Evolutionary conservation across 1,140 invertebrate species (phyloP).

Genomic region (Piezodorus guildinii): DNA sequence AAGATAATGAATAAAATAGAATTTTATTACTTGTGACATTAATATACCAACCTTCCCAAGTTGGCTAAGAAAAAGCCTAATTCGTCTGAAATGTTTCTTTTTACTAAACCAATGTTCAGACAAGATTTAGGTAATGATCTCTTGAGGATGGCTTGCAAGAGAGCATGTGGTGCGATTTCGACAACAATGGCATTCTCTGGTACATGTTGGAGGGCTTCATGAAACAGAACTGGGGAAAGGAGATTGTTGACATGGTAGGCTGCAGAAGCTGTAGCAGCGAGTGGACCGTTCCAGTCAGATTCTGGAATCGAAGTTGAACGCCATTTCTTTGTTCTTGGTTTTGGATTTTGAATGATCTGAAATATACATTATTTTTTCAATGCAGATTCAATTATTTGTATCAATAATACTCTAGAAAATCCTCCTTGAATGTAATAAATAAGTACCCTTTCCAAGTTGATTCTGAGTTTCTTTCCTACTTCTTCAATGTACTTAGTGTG

Average conservation of each 20-base stretch:
- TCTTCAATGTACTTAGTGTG: conserved; percentile 85
- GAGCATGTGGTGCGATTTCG: conserved; percentile 84
- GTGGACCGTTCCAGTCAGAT: conserved; percentile 58
- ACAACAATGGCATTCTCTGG: conserved; percentile 80
- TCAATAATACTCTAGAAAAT: too few relatives aligned
- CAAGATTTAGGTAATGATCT: conserved; percentile 46
- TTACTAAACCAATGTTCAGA: conserved; percentile 65
- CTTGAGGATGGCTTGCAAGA: conserved; percentile 79
- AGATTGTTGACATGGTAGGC: conserved; percentile 96
- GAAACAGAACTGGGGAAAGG: conserved; percentile 70
- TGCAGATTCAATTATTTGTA: too few relatives aligned
- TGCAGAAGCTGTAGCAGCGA: conserved; percentile 72
- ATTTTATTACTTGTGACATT: too few relatives aligned
- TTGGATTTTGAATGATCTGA: conserved; percentile 63
- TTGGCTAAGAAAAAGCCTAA: conserved; percentile 53
- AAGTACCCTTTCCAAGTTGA: conserved; percentile 53
- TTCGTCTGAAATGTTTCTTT: conserved; percentile 50
- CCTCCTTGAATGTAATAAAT: background rate
- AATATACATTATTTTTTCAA: conserved; percentile 13
- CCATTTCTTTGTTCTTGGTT: conserved; percentile 69
- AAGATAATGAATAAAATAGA: too few relatives aligned
- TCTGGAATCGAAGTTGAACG: conserved; percentile 85
- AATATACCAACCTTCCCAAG: conserved; percentile 51
- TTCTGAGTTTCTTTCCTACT: conserved; percentile 66
- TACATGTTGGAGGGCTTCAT: conserved; percentile 69